phyloP scores from a whole-genome alignment of 2,888 invertebrate species.

The Lycia hirtaria region DNA sequence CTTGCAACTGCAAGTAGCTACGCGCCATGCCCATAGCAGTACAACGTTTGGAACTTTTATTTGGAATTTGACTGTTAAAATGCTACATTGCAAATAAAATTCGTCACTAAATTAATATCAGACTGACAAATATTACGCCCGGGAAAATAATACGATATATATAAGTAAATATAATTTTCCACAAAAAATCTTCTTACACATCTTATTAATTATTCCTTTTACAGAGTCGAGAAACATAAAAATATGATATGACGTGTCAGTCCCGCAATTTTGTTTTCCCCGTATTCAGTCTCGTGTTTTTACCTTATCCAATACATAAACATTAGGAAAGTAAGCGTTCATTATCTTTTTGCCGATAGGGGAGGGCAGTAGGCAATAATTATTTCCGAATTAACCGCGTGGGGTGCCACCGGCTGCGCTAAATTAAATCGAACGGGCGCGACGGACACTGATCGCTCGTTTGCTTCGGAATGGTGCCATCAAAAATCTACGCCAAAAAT shows the following conservation, averaged over 20 bases:
- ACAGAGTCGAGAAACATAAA: background rate
- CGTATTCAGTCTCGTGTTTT: conserved; percentile 14
- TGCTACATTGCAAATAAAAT: too few species aligned
- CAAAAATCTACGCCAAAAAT: conserved; percentile 77
- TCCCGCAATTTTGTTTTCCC: background rate
- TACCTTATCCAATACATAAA: conserved; percentile 13
- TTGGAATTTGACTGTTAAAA: too few species aligned
- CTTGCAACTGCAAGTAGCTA: too few species aligned
- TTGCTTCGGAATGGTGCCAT: conserved; percentile 71
- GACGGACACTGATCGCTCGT: conserved; percentile 66
- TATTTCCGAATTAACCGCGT: conserved; percentile 79
- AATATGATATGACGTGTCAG: background rate
- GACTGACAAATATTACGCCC: too few species aligned
- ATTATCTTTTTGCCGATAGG: conserved; percentile 52
- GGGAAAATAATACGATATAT: too few species aligned
- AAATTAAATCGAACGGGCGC: conserved; percentile 77
- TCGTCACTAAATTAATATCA: too few species aligned
- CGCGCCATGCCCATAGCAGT: too few species aligned
- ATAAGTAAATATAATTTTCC: too few species aligned
- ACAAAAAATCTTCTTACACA: too few species aligned
- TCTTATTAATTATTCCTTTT: too few species aligned
- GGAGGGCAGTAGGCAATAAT: conserved; percentile 70
- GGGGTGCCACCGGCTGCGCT: conserved; percentile 71
- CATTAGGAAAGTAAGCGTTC: conserved; percentile 38
- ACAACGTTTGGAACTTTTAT: too few species aligned